Conservation (phyloP, 2,797 vertebrate genomes). For the Sebastes aleutianus region DNA sequence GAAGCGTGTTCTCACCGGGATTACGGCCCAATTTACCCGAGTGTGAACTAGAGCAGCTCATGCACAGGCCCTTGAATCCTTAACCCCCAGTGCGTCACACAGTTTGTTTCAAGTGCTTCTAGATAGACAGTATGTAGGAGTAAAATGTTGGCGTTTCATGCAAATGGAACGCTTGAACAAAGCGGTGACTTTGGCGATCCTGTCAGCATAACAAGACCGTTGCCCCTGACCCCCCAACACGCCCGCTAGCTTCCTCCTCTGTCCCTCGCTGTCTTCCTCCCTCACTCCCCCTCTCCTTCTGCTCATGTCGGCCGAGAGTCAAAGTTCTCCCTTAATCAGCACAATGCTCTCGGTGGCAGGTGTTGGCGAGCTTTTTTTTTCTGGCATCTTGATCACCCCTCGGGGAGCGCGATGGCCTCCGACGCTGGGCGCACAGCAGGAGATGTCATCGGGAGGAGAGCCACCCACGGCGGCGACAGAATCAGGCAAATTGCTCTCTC, state of each 20-base stretch:
- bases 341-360: conserved; percentile 78
- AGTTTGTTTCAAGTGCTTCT: conserved; percentile 6
- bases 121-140: background rate
- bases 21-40: conserved; percentile 65
- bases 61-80: conserved; percentile 17
- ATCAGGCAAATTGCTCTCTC: conserved; percentile 82
- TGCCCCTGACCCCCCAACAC: conserved; percentile 52
- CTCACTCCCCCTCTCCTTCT: conserved; percentile 61
- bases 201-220: conserved; percentile 57
- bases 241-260: conserved; percentile 17
- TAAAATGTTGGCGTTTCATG: conserved; percentile 23
- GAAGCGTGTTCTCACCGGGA: conserved; percentile 53
- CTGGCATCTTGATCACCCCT: conserved; percentile 75
- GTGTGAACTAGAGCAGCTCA: conserved; percentile 52
- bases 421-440: conserved; percentile 64
- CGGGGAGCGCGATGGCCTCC: conserved; percentile 56
- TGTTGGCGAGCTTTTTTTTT: conserved; percentile 72
- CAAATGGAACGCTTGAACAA: conserved; percentile 19
- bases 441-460: conserved; percentile 75
- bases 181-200: conserved; percentile 47
- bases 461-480: conserved; percentile 70
- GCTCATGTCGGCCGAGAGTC: conserved; percentile 64
- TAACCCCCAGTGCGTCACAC: background rate
- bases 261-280: conserved; percentile 36
- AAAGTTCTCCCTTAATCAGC: conserved; percentile 80